Evolutionary conservation across 2,888 invertebrate species (phyloP), one percentile per base, ranked within the genome.

Genomic region (Drosophila stalkeri): DNA sequence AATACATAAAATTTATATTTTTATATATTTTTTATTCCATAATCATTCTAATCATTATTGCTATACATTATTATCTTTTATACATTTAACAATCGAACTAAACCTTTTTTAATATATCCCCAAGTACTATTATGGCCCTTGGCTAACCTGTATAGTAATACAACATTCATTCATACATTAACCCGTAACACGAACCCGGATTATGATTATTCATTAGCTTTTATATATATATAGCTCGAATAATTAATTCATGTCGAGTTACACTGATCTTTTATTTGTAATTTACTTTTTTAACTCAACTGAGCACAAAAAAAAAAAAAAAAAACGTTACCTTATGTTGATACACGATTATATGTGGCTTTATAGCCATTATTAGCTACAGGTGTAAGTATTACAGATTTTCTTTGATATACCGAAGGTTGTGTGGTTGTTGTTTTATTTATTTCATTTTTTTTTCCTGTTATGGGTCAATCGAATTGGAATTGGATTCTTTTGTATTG

Each of bases 401-500:
- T 9, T 41, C 35, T 37, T 31, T 55, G 55, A 60, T 67, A 49
- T 35, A n/a, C 33, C 56, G 52, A 37, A 54, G 52, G 35, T 18
- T 39, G 49, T 9, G 12, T 16, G 14, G 11, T 18, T 11, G 27
- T 27, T 27, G 27, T 27, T 27, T 27, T 27, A 27, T 27, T 27
- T 27, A 27, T 27, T 27, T 27, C 4, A 5, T 5, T 39, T 39
- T 33, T 52, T 52, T 47, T 46, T 46, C 37, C 61, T 66, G 46
- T 61, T 52, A 54, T 61, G 54, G 44, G 44, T 49, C 64, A 72
- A 72, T 64, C 64, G 47, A 46, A 59, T 52, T 61, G 41, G 31
- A 46, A 59, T 52, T 61, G 41, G 31, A 52, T 64, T 71, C 71
- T 61, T 57, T 72, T 72, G 63, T 67, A 44, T 41, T 69, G 41